These are phyloP conservation scores for Drosophila watanabei DNA, from an alignment of 1,140 invertebrate genomes.

Conservation along the genomic window DNA sequence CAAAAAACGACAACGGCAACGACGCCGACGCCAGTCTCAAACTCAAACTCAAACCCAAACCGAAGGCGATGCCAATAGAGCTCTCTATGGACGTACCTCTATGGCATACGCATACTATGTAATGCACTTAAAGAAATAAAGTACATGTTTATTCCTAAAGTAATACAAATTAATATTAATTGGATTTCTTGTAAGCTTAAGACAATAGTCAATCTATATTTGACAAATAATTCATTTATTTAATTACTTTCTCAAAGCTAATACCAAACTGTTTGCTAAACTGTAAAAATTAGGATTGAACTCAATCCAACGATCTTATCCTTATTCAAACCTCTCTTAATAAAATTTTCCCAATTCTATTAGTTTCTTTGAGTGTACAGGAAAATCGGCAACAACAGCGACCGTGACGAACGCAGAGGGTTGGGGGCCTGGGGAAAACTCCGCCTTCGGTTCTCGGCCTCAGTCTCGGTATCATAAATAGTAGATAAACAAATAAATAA, in stretches of 20 bases:
- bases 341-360: too few species aligned
- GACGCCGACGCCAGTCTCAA: slow-evolving; percentile 46
- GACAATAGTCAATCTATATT: neutral
- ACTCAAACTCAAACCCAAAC: slow-evolving; percentile 11
- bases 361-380: slow-evolving; percentile 18
- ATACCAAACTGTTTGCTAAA: too few species aligned
- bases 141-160: neutral
- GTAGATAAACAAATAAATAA: slow-evolving; percentile 83
- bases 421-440: slow-evolving; percentile 12
- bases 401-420: slow-evolving; percentile 58
- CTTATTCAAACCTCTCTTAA: too few species aligned
- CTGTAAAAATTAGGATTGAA: fast-evolving
- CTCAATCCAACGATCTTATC: too few species aligned
- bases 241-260: neutral
- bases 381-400: slow-evolving; percentile 64
- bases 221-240: neutral
- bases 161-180: neutral
- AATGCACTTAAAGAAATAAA: neutral
- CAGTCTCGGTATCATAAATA: slow-evolving; percentile 69
- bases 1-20: slow-evolving; percentile 30
- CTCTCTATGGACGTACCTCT: slow-evolving; percentile 29
- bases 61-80: slow-evolving; percentile 40
- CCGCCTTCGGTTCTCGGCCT: slow-evolving; percentile 22
- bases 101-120: slow-evolving; percentile 12
- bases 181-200: neutral